Percentiles rank a stretch among this genome's conserved stretches.
These are phyloP conservation scores for Clitarchus hookeri DNA, from an alignment of 2,888 invertebrate genomes.

Conservation along the genomic window DNA sequence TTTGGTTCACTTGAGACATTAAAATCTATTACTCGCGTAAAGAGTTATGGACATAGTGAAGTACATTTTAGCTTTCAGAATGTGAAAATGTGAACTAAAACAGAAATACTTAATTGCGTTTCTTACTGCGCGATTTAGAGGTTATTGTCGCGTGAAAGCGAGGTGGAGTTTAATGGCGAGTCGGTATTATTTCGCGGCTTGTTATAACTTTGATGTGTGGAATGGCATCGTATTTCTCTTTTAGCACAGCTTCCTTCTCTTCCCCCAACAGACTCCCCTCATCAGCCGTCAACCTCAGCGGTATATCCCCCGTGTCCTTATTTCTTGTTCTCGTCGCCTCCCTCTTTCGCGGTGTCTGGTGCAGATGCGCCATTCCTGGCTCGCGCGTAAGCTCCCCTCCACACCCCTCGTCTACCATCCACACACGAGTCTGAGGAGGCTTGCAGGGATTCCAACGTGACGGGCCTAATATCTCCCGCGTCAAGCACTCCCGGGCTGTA, in stretches of 20 bases:
- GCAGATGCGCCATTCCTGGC: conserved; percentile 4
- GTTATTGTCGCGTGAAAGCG: neutral
- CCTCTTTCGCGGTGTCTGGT: neutral
- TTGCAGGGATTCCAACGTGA: neutral
- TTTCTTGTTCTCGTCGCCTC: neutral
- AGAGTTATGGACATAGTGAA: neutral
- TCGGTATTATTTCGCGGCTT: conserved; percentile 5
- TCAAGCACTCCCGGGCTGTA: conserved; percentile 14
- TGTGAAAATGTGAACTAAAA: neutral
- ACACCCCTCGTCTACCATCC: neutral
- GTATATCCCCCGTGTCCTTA: neutral
- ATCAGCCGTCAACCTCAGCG: neutral
- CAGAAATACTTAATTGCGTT: neutral
- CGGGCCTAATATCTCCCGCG: conserved; percentile 9
- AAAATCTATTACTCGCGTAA: too few species aligned
- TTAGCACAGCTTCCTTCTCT: neutral
- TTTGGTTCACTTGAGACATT: too few species aligned
- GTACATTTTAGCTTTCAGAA: neutral
- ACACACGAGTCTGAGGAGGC: neutral
- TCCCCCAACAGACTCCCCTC: neutral
- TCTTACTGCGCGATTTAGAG: neutral
- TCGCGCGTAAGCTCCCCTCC: too few species aligned
- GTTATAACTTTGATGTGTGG: conserved; percentile 10
- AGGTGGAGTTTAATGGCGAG: neutral
- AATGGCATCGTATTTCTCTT: conserved; percentile 10